A percentile compares a stretch with the other conserved stretches of the same genome.
Evolutionary conservation across 1,140 invertebrate species (phyloP).

Genomic region (Nasonia vitripennis): DNA sequence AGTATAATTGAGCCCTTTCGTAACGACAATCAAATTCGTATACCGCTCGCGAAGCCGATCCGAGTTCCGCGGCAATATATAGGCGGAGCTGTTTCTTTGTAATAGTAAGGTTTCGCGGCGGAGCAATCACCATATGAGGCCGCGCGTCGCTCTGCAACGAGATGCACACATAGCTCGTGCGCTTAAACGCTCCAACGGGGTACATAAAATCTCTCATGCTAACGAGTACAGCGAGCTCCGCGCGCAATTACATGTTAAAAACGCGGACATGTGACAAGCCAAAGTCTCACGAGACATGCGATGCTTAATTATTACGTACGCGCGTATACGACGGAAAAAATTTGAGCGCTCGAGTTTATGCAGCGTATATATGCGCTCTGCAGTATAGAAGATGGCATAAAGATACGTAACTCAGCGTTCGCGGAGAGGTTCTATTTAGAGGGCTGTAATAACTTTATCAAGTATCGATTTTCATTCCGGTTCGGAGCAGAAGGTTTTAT

Average conservation of each 20-base stretch:
- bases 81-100: background rate
- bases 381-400: background rate
- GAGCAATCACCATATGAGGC: too few relatives aligned
- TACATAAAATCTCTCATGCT: slow-evolving; percentile 26
- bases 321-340: background rate
- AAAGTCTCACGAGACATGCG: slow-evolving; percentile 28
- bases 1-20: slow-evolving; percentile 3
- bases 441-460: background rate
- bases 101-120: slow-evolving; percentile 10
- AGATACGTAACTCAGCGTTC: background rate
- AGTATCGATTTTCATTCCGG: background rate
- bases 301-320: slow-evolving; percentile 21
- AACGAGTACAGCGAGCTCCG: slow-evolving; percentile 19
- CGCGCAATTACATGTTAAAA: slow-evolving; percentile 28
- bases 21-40: background rate
- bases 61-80: background rate
- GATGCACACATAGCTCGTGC: slow-evolving; percentile 31
- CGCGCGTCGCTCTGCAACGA: slow-evolving; percentile 9
- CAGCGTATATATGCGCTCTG: too few relatives aligned
- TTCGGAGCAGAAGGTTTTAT: background rate
- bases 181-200: slow-evolving; percentile 8
- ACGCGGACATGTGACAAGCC: slow-evolving; percentile 31
- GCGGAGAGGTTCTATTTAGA: background rate
- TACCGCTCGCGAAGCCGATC: background rate
- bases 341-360: background rate